Percentiles rank a stretch among this genome's conserved stretches.
Conservation (phyloP, 2,797 vertebrate genomes). For the Megalops cyprinoides region DNA sequence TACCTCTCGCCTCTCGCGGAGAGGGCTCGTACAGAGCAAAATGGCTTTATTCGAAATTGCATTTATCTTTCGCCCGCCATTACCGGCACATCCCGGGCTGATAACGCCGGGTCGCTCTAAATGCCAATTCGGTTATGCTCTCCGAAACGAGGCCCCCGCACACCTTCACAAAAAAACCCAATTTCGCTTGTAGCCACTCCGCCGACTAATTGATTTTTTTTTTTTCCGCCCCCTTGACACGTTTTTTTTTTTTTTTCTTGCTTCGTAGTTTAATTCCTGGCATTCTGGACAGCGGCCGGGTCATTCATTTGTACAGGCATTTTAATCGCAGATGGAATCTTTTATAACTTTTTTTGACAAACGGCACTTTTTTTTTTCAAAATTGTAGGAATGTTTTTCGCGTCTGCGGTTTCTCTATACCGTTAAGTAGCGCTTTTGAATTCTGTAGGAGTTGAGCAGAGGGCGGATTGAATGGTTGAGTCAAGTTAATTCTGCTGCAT, state of each 20-base stretch:
- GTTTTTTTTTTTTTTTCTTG: too few species aligned
- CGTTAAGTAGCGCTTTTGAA: neutral
- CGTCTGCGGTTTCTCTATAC: too few species aligned
- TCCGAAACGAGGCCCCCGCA: neutral
- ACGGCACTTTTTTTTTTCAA: too few species aligned
- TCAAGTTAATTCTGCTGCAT: slow-evolving; percentile 10
- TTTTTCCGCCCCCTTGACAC: neutral
- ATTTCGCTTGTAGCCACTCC: slow-evolving; percentile 7
- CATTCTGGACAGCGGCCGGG: neutral
- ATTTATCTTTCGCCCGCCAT: slow-evolving; percentile 19
- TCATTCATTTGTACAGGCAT: neutral
- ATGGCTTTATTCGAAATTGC: slow-evolving; percentile 15
- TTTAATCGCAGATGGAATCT: neutral
- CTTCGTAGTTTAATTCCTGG: slow-evolving; percentile 2
- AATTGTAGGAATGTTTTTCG: too few species aligned
- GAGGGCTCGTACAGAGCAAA: neutral
- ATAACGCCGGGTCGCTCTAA: slow-evolving; percentile 15
- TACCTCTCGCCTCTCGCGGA: neutral
- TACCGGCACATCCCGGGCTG: neutral
- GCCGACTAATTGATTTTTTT: slow-evolving; percentile 18
- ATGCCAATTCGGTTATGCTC: slow-evolving; percentile 8
- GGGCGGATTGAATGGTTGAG: neutral
- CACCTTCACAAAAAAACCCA: neutral
- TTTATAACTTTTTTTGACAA: neutral
- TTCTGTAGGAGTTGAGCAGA: neutral